Base-by-base conservation (phyloP, 2,113 vertebrate species). In the Balaenoptera acutorostrata region DNA sequence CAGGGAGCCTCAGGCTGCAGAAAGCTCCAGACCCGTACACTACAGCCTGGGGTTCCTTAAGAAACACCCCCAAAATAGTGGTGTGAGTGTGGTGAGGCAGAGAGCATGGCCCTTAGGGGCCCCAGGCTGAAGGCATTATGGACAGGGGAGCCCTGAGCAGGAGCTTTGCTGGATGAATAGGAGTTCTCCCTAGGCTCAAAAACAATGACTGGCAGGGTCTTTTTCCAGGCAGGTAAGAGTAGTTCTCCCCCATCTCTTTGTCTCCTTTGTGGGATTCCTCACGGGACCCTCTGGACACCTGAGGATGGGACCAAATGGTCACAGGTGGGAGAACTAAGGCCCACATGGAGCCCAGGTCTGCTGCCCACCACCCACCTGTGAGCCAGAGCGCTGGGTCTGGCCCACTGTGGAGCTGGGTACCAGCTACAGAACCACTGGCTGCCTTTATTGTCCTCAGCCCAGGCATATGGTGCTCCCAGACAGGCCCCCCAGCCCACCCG, bases 361-460 rank as follows among this genome's bases (percentile, higher is more conserved):
- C 14, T 9, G 44, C 49, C 44, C 23, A 1, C 90, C 84, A 12
- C n/a, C 11, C 2, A 15, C 12, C 12, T 5, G 0, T 7, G 46
- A 49, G 27, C 36, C 55, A 36, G 41, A 55, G 61, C 1, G 0
- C 44, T 10, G 10, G 27, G 36, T 46, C 44, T 44, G 46, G 63
- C n/a, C 39, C 14, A 1, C 5, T 2, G 49, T 17, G 12, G 33
- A 46, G 46, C 2, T 25, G 23, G 66, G 57, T 11, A 11, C 17
- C 17, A 27, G 41, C 23, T 29, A 39, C n/a, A 81, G 29, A 83
- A 44, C 39, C 74, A 39, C 8, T 2, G 49, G 36, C 49, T 14
- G 57, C 20, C 8, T 98, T 98, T 98, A 98, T 95, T 97, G 86
- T 75, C 74, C 39, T 52, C 27, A 23, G 33, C 31, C 44, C 64